A percentile compares a stretch with the other conserved stretches of the same genome.
Conservation (phyloP, 2,888 invertebrate genomes). For the Polydrusus cervinus region DNA sequence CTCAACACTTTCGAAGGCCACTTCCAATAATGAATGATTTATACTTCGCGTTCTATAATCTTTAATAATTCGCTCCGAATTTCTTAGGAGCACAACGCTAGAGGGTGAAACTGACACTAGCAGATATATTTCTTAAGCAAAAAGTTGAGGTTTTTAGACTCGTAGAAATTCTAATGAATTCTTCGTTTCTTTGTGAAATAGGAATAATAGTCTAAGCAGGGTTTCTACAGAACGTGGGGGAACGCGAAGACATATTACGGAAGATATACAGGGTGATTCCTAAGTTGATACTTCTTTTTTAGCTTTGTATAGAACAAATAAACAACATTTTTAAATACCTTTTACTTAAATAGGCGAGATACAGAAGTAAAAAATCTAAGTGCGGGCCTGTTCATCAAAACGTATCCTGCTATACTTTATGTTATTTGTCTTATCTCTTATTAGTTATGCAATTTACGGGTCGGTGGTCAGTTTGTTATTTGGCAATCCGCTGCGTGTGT, state of each 20-base stretch:
- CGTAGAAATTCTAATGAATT: slow-evolving; percentile 16
- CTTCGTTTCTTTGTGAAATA: background rate
- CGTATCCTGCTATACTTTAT: too few relatives aligned
- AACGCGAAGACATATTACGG: background rate
- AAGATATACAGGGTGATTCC: too few relatives aligned
- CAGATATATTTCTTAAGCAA: slow-evolving; percentile 19
- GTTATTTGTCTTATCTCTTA: too few relatives aligned
- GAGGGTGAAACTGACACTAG: slow-evolving; percentile 37
- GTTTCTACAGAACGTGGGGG: background rate
- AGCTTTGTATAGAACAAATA: too few relatives aligned
- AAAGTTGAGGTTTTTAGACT: slow-evolving; percentile 22
- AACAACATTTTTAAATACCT: too few relatives aligned
- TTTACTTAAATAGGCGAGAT: too few relatives aligned
- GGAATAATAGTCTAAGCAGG: background rate
- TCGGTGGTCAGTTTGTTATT: too few relatives aligned
- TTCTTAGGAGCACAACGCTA: slow-evolving; percentile 7
- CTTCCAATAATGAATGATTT: slow-evolving; percentile 56
- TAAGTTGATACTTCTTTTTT: too few relatives aligned
- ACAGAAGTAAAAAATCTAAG: too few relatives aligned
- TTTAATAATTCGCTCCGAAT: slow-evolving; percentile 33
- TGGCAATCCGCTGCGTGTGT: too few relatives aligned
- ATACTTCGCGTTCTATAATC: slow-evolving; percentile 37
- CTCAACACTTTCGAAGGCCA: slow-evolving; percentile 45
- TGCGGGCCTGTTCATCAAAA: too few relatives aligned
- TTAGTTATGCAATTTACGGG: too few relatives aligned